Evolutionary conservation across 2,113 vertebrate genomes (phyloP).

Genomic region (Dendropsophus ebraccatus): DNA sequence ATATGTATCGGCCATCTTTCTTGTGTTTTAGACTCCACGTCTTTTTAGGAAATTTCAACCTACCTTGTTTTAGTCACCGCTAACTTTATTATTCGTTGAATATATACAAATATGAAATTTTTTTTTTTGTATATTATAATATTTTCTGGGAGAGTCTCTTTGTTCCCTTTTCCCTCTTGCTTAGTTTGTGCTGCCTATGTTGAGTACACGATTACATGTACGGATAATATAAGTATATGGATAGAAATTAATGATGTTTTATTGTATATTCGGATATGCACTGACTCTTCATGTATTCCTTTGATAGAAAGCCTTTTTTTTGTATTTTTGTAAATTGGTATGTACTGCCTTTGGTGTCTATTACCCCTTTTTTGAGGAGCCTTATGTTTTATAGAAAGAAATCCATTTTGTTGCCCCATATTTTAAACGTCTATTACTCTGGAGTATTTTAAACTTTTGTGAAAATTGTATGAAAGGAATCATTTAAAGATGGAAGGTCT

Average conservation of each 20-base stretch:
- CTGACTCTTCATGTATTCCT: conserved; percentile 77
- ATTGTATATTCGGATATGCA: conserved; percentile 77
- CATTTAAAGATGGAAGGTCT: background rate
- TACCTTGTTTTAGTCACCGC: no score
- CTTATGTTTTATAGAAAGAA: background rate
- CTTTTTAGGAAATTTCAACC: background rate
- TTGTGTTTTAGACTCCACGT: no score
- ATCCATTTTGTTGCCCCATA: background rate
- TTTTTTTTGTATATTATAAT: background rate
- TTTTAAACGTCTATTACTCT: background rate
- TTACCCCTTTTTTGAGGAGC: background rate
- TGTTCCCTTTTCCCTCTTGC: background rate
- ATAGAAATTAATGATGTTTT: conserved; percentile 66
- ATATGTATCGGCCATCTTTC: no score
- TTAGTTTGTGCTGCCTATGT: conserved; percentile 50
- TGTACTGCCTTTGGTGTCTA: background rate
- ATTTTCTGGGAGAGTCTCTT: background rate
- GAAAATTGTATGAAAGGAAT: background rate
- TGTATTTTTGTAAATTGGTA: conserved; percentile 8
- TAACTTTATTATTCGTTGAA: background rate
- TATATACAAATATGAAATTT: background rate
- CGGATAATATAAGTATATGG: conserved; percentile 62
- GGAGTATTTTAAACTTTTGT: background rate
- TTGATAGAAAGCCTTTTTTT: conserved; percentile 58
- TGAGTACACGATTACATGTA: conserved; percentile 25